phyloP scores from a whole-genome alignment of 1,140 invertebrate genomes.

The Bombus vancouverensis region DNA sequence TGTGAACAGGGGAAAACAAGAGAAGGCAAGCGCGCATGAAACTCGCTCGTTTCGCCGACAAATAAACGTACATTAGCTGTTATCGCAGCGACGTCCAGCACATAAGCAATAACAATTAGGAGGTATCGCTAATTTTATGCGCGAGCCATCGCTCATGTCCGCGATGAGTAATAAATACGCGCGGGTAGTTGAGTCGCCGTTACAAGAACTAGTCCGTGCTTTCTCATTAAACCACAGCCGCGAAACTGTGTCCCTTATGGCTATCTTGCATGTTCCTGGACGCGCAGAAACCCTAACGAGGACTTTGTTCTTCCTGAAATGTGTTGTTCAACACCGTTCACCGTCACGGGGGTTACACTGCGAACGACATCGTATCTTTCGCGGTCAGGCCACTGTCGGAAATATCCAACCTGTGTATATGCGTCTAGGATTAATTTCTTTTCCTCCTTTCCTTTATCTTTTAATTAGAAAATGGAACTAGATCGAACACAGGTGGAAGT shows the following conservation, averaged over 20 bases:
- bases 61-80: constrained; percentile 50
- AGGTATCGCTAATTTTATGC: constrained; percentile 79
- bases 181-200: constrained; percentile 45
- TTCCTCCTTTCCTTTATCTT: background rate
- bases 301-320: constrained; percentile 23
- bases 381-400: background rate
- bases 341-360: constrained; percentile 37
- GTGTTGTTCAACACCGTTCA: constrained; percentile 59
- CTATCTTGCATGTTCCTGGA: background rate
- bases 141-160: constrained; percentile 69
- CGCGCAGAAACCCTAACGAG: constrained; percentile 10
- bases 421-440: background rate
- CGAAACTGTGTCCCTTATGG: constrained; percentile 66
- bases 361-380: constrained; percentile 16
- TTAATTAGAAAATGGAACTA: background rate
- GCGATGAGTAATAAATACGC: constrained; percentile 63
- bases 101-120: constrained; percentile 80
- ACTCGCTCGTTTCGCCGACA: constrained; percentile 42
- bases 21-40: constrained; percentile 43
- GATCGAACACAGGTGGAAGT: background rate
- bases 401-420: background rate
- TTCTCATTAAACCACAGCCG: constrained; percentile 20
- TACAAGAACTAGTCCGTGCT: constrained; percentile 58
- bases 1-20: background rate
- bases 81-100: constrained; percentile 51